Evolutionary conservation across 2,888 invertebrate species (phyloP), one percentile per base, ranked within the genome.

Genomic region (Athalia rosae): DNA sequence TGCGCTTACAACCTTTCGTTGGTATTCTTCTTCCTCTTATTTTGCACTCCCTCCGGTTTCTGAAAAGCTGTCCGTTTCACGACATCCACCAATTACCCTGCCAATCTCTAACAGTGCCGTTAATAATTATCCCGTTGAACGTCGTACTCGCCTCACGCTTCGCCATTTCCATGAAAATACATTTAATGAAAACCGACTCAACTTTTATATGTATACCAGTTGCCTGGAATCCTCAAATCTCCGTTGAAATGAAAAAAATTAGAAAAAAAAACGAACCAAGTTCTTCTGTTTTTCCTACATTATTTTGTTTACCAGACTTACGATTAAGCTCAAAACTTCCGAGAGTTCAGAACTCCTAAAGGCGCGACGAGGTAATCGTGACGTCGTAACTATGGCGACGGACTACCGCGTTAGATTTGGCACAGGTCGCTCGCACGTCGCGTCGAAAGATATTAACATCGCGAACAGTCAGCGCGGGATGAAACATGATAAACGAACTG

Each of bases 381-480:
- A 43, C 50, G 47, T 8, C 7, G 67, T 53, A n/a, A 50, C 47
- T 50, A 28, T 53, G 28, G 67, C 41, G 28, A 6, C 28, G 6
- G 28, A 7, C 64, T 11, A 50, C 67, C 67, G 67, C 41, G 53
- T 53, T 67, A 53, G 41, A 11, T 67, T 67, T 53, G 50, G 53
- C 47, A 50, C 67, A 64, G 13, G 64, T 64, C 47, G n/a, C 9
- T 62, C 13, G n/a, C 28, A 28, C 47, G 47, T 47, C 64, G 64
- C 64, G 64, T 47, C 47, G 64, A 53, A 53, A 67, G 41, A 47
- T 64, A 53, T 67, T 67, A 67, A 67, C 41, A 47, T 67, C 67
- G n/a, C 8, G 11, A 67, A 28, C 41, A 67, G 11, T 43, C 7
- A 50, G 50, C 53, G 53, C 47, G 67, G 43, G 67, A 67, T 28